A percentile compares a stretch with the other conserved stretches of the same genome.
These are phyloP conservation scores for Sinocyclocheilus maitianheensis DNA, from an alignment of 2,113 vertebrate genomes.

Conservation along the genomic window DNA sequence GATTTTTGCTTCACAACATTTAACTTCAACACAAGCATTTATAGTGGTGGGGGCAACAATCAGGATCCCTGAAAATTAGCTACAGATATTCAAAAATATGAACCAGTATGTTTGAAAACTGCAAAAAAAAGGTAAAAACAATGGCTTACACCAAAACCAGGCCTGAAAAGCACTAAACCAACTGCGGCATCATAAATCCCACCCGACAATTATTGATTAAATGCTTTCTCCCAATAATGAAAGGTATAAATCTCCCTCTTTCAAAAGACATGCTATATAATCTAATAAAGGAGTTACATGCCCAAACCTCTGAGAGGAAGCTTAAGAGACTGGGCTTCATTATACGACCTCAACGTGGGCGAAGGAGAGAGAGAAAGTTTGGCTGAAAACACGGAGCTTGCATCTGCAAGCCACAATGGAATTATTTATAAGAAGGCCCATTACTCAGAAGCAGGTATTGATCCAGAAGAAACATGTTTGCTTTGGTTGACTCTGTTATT, in stretches of 20 bases:
- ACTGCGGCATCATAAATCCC: slow-evolving; percentile 63
- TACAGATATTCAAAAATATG: neutral
- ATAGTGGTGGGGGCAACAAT: neutral
- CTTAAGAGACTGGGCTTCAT: slow-evolving; percentile 63
- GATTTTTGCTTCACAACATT: neutral
- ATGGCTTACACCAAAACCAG: neutral
- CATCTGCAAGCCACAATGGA: slow-evolving; percentile 59
- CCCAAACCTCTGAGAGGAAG: slow-evolving; percentile 60
- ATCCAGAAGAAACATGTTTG: slow-evolving; percentile 71
- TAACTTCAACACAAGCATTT: neutral
- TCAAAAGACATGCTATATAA: slow-evolving; percentile 71
- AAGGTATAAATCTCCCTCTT: slow-evolving; percentile 70
- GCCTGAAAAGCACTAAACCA: slow-evolving; percentile 48
- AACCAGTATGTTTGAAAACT: neutral
- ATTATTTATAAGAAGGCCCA: slow-evolving; percentile 67
- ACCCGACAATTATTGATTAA: slow-evolving; percentile 74
- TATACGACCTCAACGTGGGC: slow-evolving; percentile 47
- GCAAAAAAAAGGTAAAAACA: neutral
- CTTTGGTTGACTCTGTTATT: slow-evolving; percentile 69
- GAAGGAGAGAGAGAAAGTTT: neutral
- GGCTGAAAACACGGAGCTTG: neutral
- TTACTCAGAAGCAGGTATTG: slow-evolving; percentile 74
- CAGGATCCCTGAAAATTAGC: neutral
- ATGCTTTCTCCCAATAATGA: slow-evolving; percentile 73
- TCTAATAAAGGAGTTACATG: slow-evolving; percentile 72